Evolutionary conservation across 2,888 invertebrate species (phyloP).

Genomic region (Apocheima hispidaria): DNA sequence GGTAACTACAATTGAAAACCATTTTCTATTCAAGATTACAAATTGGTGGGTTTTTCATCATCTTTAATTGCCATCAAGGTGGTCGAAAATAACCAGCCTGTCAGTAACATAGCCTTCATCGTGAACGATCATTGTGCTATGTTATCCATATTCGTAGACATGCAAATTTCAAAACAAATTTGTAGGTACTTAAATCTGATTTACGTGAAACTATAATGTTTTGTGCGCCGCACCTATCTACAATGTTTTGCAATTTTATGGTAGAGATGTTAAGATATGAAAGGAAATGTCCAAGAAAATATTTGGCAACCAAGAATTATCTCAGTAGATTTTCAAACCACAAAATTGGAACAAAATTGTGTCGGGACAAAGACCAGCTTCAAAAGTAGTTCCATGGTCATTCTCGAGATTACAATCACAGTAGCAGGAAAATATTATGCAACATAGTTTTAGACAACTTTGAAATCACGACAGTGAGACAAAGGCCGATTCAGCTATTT

Average conservation of each 20-base stretch:
- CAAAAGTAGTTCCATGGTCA: constrained; percentile 16
- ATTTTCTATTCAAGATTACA: no score
- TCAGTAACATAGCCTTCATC: no score
- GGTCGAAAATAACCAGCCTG: no score
- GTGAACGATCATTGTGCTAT: no score
- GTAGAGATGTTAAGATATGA: background rate
- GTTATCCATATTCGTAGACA: background rate
- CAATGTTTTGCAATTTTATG: constrained; percentile 1
- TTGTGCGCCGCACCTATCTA: background rate
- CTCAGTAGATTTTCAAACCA: background rate
- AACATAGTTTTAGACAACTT: constrained; percentile 6
- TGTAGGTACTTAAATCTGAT: constrained; percentile 5
- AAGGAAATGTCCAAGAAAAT: constrained; percentile 1
- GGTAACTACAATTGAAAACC: no score
- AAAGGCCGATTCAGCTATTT: constrained; percentile 11
- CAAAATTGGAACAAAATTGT: background rate
- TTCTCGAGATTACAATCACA: constrained; percentile 6
- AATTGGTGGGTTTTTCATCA: no score
- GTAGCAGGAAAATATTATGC: constrained; percentile 2
- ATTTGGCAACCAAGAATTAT: background rate
- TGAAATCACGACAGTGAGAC: constrained; percentile 9
- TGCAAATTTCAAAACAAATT: constrained; percentile 1
- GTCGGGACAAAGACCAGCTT: constrained; percentile 4
- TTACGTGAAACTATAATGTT: constrained; percentile 6
- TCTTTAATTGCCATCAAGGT: no score